Conservation (phyloP, 2,113 vertebrate species). For the Melanostigma gelatinosum region DNA sequence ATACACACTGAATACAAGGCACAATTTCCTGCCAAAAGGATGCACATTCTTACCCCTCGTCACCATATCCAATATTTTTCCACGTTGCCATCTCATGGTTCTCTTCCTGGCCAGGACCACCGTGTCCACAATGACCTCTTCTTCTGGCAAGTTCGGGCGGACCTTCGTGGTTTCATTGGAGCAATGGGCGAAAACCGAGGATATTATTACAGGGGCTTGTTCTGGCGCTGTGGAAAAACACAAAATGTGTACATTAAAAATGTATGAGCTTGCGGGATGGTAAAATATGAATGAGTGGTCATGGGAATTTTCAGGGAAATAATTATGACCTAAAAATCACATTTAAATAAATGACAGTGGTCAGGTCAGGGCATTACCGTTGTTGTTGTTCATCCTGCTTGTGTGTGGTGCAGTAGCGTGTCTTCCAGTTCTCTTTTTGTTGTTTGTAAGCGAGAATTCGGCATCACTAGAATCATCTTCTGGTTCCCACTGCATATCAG, state of each 20-base stretch:
- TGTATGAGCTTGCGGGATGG: background rate
- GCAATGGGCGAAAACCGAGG: slow-evolving; percentile 28
- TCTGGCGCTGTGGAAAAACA: background rate
- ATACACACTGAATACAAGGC: no score
- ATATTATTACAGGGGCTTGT: slow-evolving; percentile 3
- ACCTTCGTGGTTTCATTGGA: slow-evolving; percentile 30
- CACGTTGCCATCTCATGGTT: slow-evolving; percentile 90
- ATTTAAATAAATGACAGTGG: background rate
- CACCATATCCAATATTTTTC: slow-evolving; percentile 88
- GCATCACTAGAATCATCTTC: slow-evolving; percentile 58
- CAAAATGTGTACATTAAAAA: background rate
- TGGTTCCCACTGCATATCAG: slow-evolving; percentile 56
- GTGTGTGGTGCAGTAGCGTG: background rate
- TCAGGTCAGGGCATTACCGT: slow-evolving; percentile 22
- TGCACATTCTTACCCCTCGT: slow-evolving; percentile 77
- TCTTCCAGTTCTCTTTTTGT: slow-evolving; percentile 23
- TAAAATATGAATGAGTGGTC: background rate
- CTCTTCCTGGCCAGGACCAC: slow-evolving; percentile 89
- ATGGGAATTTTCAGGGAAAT: background rate
- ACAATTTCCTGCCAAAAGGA: background rate
- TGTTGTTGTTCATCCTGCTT: slow-evolving; percentile 7
- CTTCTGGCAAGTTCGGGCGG: slow-evolving; percentile 78
- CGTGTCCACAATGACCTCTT: slow-evolving; percentile 86
- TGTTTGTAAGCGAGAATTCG: slow-evolving; percentile 18
- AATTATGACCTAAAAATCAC: background rate